These are phyloP conservation scores for Cephus pygmeus DNA, from an alignment of 2,888 invertebrate genomes.

Conservation along the genomic window DNA sequence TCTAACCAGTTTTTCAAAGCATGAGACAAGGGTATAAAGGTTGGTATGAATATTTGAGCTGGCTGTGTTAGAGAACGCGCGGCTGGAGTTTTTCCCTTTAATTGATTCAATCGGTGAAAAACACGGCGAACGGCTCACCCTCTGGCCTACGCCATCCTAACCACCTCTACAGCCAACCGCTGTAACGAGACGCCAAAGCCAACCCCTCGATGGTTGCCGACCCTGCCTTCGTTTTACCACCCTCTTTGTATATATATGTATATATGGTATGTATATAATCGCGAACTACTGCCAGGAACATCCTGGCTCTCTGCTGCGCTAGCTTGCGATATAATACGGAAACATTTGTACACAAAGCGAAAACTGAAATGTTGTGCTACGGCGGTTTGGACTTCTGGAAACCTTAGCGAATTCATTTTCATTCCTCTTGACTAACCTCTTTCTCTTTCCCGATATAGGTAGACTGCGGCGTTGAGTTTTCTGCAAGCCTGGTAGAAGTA, in stretches of 20 bases:
- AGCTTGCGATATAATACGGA: conserved; percentile 48
- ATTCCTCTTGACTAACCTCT: conserved; percentile 15
- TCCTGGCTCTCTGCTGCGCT: conserved; percentile 4
- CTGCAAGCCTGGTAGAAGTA: conserved; percentile 22
- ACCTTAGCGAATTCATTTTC: neutral
- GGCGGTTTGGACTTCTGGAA: neutral
- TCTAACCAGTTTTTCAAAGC: neutral
- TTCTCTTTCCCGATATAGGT: conserved; percentile 12
- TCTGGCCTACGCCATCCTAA: conserved; percentile 25
- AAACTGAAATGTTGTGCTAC: conserved; percentile 32
- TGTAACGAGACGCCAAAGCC: conserved; percentile 63
- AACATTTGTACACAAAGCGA: conserved; percentile 57
- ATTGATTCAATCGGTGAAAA: conserved; percentile 67
- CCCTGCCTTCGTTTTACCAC: conserved; percentile 13
- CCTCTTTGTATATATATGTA: conserved; percentile 11
- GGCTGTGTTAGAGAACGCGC: conserved; percentile 14
- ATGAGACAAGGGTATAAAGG: neutral
- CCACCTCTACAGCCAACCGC: conserved; percentile 54
- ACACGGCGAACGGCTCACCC: conserved; percentile 57
- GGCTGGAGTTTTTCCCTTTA: conserved; percentile 45
- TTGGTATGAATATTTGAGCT: conserved; percentile 52
- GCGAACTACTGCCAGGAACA: conserved; percentile 10
- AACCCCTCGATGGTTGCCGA: conserved; percentile 49
- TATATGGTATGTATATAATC: neutral
- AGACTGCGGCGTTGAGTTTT: neutral